Conservation (phyloP, 2,113 vertebrate genomes). For the Pituophis catenifer region DNA sequence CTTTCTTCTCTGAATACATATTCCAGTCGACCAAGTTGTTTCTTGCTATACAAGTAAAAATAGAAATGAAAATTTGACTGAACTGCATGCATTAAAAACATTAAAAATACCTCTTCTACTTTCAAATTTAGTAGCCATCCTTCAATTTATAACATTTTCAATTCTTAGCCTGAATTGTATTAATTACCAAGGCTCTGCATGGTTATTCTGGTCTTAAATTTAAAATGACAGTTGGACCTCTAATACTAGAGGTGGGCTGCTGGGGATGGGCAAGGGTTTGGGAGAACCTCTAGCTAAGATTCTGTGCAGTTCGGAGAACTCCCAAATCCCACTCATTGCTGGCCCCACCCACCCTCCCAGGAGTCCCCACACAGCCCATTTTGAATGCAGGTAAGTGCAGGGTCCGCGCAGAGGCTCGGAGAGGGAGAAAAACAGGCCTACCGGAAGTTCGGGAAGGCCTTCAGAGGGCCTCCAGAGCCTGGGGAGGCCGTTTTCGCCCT, state of each 20-base stretch:
- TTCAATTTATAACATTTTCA: neutral
- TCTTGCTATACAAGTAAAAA: neutral
- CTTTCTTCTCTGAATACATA: neutral
- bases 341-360: too few species aligned
- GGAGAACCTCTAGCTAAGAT: too few species aligned
- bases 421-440: too few species aligned
- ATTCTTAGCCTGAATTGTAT: neutral
- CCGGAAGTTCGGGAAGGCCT: too few species aligned
- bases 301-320: too few species aligned
- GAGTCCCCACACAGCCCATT: too few species aligned
- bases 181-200: neutral
- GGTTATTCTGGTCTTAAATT: neutral
- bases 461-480: too few species aligned
- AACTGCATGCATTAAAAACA: neutral
- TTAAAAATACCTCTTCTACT: neutral
- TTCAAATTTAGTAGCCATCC: neutral
- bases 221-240: neutral
- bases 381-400: too few species aligned
- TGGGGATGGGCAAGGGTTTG: too few species aligned
- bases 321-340: too few species aligned
- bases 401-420: too few species aligned
- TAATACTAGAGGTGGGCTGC: neutral
- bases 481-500: too few species aligned
- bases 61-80: neutral
- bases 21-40: neutral